Base-by-base conservation (phyloP, 2,113 vertebrate species). In the Clarias batrachus region DNA sequence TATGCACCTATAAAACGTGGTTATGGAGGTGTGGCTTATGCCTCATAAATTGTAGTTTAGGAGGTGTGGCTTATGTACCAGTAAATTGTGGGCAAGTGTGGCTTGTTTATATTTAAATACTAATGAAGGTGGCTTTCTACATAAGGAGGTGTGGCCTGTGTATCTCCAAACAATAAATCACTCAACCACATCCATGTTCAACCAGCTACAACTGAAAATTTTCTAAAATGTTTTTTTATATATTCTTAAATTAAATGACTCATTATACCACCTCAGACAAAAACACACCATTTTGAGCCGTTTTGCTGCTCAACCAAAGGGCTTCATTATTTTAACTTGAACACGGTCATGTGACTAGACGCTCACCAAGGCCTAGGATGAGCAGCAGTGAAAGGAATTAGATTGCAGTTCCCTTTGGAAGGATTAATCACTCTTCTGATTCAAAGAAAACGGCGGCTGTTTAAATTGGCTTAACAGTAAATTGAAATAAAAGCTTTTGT, bases 331-430 rank as follows among this genome's bases (percentile, higher is more conserved):
- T 71, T 56, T 57, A 37, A 83, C 65, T 84, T 77, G 68, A 68
- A 68, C 56, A 17, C 25, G 9, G n/a, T 82, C 83, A 82, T 23
- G 14, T 16, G 52, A 59, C 78, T 63, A 63, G 7, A 81, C 27
- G 10, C 62, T 85, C 52, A 25, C 57, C 77, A 73, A 68, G 23
- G 52, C 76, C 66, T 37, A 23, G 57, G 23, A 76, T 52, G 71
- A 73, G 68, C 57, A 57, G 79, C 65, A 13, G 78, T 37, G 56
- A 23, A 65, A 84, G 48, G 9, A 89, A 84, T 30, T 63, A 78
- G 81, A 89, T 65, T 74, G 74, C 59, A 56, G 60, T 74, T 86
- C 81, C 81, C 85, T 81, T 17, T 6, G 17, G 65, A 83, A 62
- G 71, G 79, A 70, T 82, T 83, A 65, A 65, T 83, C 54, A 12